Percentiles rank a stretch among this genome's conserved stretches.
Evolutionary conservation across 2,888 invertebrate species (phyloP).

Genomic region (Orchesella flavescens): DNA sequence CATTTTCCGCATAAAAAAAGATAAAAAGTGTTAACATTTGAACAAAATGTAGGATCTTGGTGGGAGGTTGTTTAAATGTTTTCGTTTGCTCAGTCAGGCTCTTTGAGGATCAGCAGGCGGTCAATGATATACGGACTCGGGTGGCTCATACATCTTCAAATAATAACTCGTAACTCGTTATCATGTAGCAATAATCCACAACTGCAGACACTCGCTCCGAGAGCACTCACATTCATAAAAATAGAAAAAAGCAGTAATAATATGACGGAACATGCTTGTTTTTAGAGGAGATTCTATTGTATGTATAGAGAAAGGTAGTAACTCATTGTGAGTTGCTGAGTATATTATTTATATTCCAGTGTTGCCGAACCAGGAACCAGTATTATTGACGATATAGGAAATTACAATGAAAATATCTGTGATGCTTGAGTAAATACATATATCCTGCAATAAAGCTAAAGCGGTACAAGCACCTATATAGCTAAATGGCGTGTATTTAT

Average conservation of each 20-base stretch:
- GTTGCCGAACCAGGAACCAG: constrained; percentile 12
- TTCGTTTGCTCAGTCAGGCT: constrained; percentile 71
- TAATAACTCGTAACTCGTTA: constrained; percentile 57
- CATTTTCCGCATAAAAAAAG: constrained; percentile 21
- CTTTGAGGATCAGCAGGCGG: constrained; percentile 70
- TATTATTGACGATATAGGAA: constrained; percentile 5
- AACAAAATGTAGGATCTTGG: constrained; percentile 69
- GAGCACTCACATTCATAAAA: constrained; percentile 20
- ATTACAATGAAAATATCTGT: not conserved
- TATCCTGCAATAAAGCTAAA: not conserved
- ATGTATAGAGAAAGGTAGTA: constrained; percentile 18
- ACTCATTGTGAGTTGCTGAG: constrained; percentile 20
- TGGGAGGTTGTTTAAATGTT: constrained; percentile 72
- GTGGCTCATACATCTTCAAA: constrained; percentile 63
- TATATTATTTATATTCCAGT: not conserved
- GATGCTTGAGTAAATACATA: constrained; percentile 9
- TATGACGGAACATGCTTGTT: constrained; percentile 15
- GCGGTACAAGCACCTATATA: too few species aligned
- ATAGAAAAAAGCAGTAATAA: constrained; percentile 8
- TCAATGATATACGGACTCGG: constrained; percentile 69
- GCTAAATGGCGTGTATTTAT: constrained; percentile 1
- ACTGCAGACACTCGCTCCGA: not conserved
- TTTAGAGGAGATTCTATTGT: not conserved
- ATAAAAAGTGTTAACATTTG: constrained; percentile 69
- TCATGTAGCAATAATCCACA: constrained; percentile 53